Base-by-base conservation (phyloP, 1,140 invertebrate genomes). In the Physella acuta region DNA sequence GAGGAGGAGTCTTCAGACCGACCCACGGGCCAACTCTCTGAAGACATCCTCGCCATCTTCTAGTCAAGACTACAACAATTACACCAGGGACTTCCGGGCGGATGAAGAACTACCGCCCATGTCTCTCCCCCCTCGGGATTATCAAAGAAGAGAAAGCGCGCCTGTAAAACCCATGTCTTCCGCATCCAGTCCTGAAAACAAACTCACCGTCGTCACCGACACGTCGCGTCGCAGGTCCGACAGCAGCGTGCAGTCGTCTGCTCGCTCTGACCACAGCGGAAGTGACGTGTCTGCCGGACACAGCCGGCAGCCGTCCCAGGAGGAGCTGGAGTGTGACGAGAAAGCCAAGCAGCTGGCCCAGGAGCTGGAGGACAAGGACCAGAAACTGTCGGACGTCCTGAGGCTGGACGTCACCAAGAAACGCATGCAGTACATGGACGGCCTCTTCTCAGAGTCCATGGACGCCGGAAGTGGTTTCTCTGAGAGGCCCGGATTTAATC, bases 311-410 rank as follows among this genome's bases (percentile, higher is more conserved):
- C 91, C 91, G 61, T 85, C 90, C 20, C 88, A 90, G 60, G 92
- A 93, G 78, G 92, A 93, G 83, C 88, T 93, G 68, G 92, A 93
- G 73, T 93, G 91, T 85, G 92, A 94, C 75, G 86, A 89, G 74
- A 86, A 92, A 63, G 91, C 90, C 28, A 81, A 89, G 71, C 91
- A 93, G 78, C 86, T 93, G 55, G 90, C 90, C 34, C 89, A 88
- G 81, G 89, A 91, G 68, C 85, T 93, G 64, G 87, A 88, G 36
- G 80, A 83, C 26, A 88, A 76, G 36, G 79, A 83, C 28, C 74
- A 78, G 36, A 76, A 78, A 55, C 69, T 83, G 58, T 78, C 73
- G 31, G 75, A 79, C 52, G 79, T 83, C 59, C 74, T 83, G 89
- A 90, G 85, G 89, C 90, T 84, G 87, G 88, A 80, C 89, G 89